Percentiles rank a stretch among this genome's conserved stretches.
Evolutionary conservation across 2,797 vertebrate species (phyloP).

Genomic region (Hozukius guyotensis): DNA sequence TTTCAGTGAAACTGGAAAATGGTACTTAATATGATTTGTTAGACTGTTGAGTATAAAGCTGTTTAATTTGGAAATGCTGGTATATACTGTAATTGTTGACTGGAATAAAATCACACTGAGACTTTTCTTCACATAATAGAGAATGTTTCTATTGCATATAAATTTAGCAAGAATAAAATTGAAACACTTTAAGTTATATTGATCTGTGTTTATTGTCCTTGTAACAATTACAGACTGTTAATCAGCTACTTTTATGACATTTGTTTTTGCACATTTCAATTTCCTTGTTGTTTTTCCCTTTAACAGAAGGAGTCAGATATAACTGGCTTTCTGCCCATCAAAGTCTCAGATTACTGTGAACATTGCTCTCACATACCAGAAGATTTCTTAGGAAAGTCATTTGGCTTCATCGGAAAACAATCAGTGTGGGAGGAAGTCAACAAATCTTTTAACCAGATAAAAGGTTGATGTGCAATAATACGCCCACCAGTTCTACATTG

Average conservation of each 20-base stretch:
- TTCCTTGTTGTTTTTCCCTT: background rate
- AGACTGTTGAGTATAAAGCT: background rate
- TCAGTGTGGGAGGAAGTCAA: background rate
- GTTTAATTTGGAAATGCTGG: constrained; percentile 1
- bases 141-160: constrained; percentile 24
- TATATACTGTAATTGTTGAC: constrained; percentile 22
- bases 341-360: background rate
- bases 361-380: background rate
- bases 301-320: background rate
- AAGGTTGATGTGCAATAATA: too few species aligned
- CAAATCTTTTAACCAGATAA: background rate
- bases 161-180: constrained; percentile 53
- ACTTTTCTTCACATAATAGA: constrained; percentile 39
- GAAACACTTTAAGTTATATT: background rate
- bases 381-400: background rate
- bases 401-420: background rate
- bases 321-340: background rate
- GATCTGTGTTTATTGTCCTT: background rate
- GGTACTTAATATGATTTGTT: constrained; percentile 32
- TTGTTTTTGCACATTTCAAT: background rate
- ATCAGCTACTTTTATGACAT: background rate
- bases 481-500: background rate
- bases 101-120: constrained; percentile 32
- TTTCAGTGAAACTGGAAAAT: constrained; percentile 36
- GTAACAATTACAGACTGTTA: background rate